These are phyloP conservation scores for Casuarius casuarius DNA, from an alignment of 2,113 vertebrate species.

Conservation along the genomic window DNA sequence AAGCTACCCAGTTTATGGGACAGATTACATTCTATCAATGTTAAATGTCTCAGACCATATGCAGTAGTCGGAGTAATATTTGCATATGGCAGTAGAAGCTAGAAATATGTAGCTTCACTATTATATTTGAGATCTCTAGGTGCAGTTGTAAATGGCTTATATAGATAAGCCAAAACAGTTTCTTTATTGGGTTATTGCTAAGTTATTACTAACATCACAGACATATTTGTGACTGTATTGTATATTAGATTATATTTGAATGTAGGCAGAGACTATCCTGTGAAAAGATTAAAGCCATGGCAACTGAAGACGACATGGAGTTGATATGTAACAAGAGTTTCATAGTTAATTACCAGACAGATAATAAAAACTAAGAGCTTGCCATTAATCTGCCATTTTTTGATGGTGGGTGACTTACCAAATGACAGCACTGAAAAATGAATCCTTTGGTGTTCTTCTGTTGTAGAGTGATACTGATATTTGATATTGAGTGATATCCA, in stretches of 20 bases:
- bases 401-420: background rate
- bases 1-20: background rate
- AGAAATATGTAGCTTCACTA: background rate
- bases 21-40: background rate
- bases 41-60: too few species aligned
- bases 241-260: background rate
- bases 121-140: background rate
- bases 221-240: background rate
- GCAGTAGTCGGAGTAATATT: too few species aligned
- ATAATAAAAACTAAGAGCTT: conserved; percentile 47
- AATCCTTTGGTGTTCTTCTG: background rate
- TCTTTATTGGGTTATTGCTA: conserved; percentile 31
- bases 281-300: conserved; percentile 56
- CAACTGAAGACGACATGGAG: conserved; percentile 56
- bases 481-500: background rate
- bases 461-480: too few species aligned
- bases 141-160: background rate
- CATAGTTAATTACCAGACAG: conserved; percentile 73
- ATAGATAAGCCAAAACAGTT: background rate
- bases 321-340: conserved; percentile 61
- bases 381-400: conserved; percentile 35
- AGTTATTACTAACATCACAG: conserved; percentile 55
- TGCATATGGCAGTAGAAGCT: background rate
- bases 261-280: background rate
- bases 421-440: background rate